These are phyloP conservation scores for Diacarnus erythraeanus DNA, from an alignment of 37 sponge, comb jelly and placozoan genomes.

Conservation along the genomic window DNA sequence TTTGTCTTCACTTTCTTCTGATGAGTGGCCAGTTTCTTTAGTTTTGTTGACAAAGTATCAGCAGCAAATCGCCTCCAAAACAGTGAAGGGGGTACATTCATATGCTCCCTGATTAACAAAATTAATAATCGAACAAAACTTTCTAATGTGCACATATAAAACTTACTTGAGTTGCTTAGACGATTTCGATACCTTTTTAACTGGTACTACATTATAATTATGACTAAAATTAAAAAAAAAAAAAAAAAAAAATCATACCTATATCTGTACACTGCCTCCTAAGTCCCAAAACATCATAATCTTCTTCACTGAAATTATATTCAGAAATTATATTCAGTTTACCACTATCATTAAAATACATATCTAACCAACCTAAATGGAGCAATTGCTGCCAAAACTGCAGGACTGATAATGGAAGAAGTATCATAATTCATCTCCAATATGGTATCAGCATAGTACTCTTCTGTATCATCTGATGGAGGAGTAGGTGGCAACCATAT, in stretches of 20 bases:
- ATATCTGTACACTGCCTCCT: conserved; percentile 17
- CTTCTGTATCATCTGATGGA: conserved; percentile 70
- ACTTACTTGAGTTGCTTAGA: conserved; percentile 1
- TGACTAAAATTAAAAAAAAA: too few species aligned
- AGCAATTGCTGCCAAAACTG: conserved; percentile 47
- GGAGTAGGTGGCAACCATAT: conserved; percentile 91
- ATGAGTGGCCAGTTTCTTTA: conserved; percentile 62
- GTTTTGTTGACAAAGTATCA: conserved; percentile 56
- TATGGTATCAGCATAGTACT: conserved; percentile 53
- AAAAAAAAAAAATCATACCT: not conserved
- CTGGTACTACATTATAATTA: not conserved
- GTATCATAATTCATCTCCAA: conserved; percentile 71
- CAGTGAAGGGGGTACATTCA: conserved; percentile 56
- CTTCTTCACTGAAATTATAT: conserved; percentile 37
- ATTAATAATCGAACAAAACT: not conserved
- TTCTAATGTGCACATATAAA: not conserved
- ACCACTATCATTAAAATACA: not conserved
- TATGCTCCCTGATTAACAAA: conserved; percentile 34
- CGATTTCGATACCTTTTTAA: not conserved
- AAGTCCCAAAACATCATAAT: conserved; percentile 81
- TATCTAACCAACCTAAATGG: conserved; percentile 41
- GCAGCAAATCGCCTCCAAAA: conserved; percentile 69
- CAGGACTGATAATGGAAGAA: conserved; percentile 21
- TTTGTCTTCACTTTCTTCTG: conserved; percentile 74
- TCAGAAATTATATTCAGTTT: not conserved